Evolutionary conservation across 1,140 invertebrate genomes (phyloP).

Genomic region (Musca vetustissima): DNA sequence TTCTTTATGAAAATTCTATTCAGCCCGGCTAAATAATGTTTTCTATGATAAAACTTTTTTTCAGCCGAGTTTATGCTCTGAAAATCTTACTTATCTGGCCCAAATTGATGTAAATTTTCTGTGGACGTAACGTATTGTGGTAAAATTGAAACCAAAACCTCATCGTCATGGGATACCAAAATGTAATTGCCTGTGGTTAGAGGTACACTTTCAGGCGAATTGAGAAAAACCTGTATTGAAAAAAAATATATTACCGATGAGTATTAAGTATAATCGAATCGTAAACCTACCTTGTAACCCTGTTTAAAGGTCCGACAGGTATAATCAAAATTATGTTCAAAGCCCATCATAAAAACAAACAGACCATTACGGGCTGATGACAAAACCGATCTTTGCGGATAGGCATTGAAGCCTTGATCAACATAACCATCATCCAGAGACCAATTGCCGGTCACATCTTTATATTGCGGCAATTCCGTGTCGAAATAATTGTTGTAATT

Average conservation of each 20-base stretch:
- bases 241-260: neutral
- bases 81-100: conserved; percentile 56
- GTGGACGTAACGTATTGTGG: conserved; percentile 66
- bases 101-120: conserved; percentile 59
- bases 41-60: no score
- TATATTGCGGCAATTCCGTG: conserved; percentile 16
- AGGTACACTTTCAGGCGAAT: conserved; percentile 62
- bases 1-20: no score
- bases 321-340: conserved; percentile 57
- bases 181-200: conserved; percentile 63
- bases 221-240: conserved; percentile 43
- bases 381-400: conserved; percentile 57
- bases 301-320: conserved; percentile 58
- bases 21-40: no score
- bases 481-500: conserved; percentile 46
- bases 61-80: neutral
- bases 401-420: conserved; percentile 52
- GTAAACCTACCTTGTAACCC: conserved; percentile 58
- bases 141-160: conserved; percentile 62
- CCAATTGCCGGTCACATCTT: conserved; percentile 52
- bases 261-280: neutral
- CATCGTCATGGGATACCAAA: conserved; percentile 61
- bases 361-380: conserved; percentile 57
- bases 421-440: conserved; percentile 56
- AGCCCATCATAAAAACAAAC: conserved; percentile 52